Conservation (phyloP, 2,888 invertebrate genomes). For the Oscheius myriophilus region DNA sequence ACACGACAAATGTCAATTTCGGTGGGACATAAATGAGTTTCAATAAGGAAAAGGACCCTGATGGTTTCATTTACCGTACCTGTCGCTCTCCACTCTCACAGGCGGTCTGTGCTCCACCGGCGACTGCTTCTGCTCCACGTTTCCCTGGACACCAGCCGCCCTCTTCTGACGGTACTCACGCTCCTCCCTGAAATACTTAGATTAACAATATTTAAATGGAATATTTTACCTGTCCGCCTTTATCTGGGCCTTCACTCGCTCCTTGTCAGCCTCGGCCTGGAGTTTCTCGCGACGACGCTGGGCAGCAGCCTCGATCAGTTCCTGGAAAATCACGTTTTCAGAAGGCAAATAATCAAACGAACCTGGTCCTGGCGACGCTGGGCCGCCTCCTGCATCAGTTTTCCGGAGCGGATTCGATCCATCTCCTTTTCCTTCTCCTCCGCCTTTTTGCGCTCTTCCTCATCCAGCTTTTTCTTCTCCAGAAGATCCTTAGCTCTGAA, state of each 20-base stretch:
- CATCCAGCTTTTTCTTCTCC: conserved; percentile 39
- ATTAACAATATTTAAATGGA: not conserved
- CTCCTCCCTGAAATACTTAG: conserved; percentile 31
- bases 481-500: conserved; percentile 45
- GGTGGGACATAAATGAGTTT: too few relatives aligned
- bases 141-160: not conserved
- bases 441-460: conserved; percentile 38
- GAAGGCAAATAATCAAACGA: not conserved
- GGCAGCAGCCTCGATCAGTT: conserved; percentile 46
- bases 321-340: not conserved
- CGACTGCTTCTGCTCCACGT: not conserved
- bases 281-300: conserved; percentile 45
- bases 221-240: conserved; percentile 45
- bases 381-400: conserved; percentile 36
- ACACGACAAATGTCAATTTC: too few relatives aligned
- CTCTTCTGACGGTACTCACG: conserved; percentile 19
- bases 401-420: conserved; percentile 28
- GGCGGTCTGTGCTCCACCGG: conserved; percentile 3
- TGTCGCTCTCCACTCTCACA: conserved; percentile 22
- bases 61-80: too few relatives aligned
- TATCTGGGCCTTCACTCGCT: conserved; percentile 46
- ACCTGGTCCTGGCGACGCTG: conserved; percentile 46
- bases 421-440: conserved; percentile 43
- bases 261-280: conserved; percentile 42
- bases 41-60: too few relatives aligned